Evolutionary conservation across 2,888 invertebrate genomes (phyloP), one percentile per base, ranked within the genome.

Genomic region (Meiosimyza decipiens): DNA sequence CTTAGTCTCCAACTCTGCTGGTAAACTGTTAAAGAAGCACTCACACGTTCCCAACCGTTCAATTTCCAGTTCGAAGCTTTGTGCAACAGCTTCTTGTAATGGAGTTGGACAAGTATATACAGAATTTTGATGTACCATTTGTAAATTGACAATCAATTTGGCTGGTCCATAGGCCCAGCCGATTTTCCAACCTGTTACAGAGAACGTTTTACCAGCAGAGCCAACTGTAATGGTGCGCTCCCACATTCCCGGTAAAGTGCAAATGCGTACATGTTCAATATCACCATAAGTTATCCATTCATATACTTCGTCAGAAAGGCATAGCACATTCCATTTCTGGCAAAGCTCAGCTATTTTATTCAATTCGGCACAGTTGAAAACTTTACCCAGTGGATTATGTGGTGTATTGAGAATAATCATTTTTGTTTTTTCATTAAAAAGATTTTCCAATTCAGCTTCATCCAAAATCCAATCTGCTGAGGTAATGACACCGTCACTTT

Each of bases 201-300:
- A 97, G 89, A 99, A 98, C 1, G 97, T 96, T 90, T 99, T 99
- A 0, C 99, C 99, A 0, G 98, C 99, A 28, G 98, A 98, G 0
- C 99, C 98, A 76, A 99, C 92, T 0, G 99, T 98, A 51, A 99
- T 92, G 0, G 99, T 99, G 40, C 98, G 90, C 77, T 99, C 97
- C 94, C 97, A 99, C 99, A 99, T 99, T 16, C 89, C 97, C 0
- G 98, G 98, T 9, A 99, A 86, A 0, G 96, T 93, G 95, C 98
- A 97, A 74, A 99, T 98, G 84, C 98, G 91, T 74, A 98, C 91
- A 86, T 98, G 96, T 80, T 94, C 89, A 49, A 91, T 89, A 0
- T 94, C 93, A 82, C 94, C 91, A 82, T 93, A 98, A 13, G 95
- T 94, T 85, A 99, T 90, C 97, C 98, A 99, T 86, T 99, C 99